Evolutionary conservation across 2,888 invertebrate genomes (phyloP).

Genomic region (Hartigia nigra): DNA sequence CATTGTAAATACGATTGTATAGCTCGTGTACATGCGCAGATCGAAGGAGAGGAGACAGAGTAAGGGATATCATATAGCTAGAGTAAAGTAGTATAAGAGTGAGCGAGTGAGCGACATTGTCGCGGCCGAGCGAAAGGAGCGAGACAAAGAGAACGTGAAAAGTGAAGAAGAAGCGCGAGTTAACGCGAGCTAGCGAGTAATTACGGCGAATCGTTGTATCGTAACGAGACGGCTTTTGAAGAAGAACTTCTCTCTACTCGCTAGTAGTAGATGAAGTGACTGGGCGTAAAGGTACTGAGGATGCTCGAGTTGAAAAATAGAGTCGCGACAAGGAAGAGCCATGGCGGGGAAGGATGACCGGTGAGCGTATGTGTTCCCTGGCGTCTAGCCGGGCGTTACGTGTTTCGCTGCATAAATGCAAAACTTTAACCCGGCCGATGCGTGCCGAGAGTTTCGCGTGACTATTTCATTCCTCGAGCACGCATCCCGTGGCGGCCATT

Average conservation of each 20-base stretch:
- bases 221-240: neutral
- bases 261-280: too few species aligned
- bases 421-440: neutral
- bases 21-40: conserved; percentile 28
- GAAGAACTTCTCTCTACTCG: too few species aligned
- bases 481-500: neutral
- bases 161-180: conserved; percentile 7
- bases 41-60: neutral
- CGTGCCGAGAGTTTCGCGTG: neutral
- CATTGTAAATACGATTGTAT: conserved; percentile 48
- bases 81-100: conserved; percentile 11
- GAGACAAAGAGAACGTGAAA: conserved; percentile 24
- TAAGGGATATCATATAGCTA: conserved; percentile 7
- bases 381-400: neutral
- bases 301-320: neutral
- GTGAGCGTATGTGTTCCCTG: neutral
- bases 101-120: conserved; percentile 12
- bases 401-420: neutral
- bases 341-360: neutral
- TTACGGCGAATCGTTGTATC: neutral
- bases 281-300: too few species aligned
- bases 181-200: neutral
- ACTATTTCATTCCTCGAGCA: neutral
- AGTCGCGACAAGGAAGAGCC: neutral
- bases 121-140: conserved; percentile 7